phyloP scores from a whole-genome alignment of 2,888 invertebrate genomes.

The Cryptocephalus primarius region DNA sequence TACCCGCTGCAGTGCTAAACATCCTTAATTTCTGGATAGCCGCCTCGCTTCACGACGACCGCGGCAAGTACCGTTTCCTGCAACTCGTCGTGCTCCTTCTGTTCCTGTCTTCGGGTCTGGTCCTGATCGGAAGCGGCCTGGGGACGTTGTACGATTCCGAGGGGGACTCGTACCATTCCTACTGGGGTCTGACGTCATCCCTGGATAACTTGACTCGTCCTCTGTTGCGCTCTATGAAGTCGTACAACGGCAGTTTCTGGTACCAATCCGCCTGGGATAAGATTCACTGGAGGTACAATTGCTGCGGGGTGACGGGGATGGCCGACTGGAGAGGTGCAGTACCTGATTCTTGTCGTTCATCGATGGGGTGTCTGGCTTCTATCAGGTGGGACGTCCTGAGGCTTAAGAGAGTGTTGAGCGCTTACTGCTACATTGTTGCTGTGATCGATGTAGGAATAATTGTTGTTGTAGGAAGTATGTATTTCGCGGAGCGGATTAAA shows the following conservation, averaged over 20 bases:
- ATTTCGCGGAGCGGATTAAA: background rate
- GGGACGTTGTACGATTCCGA: no score
- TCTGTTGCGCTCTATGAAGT: background rate
- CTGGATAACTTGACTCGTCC: no score
- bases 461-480: background rate
- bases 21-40: constrained; percentile 12
- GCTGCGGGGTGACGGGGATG: constrained; percentile 10
- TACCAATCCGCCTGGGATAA: constrained; percentile 9
- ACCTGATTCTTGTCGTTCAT: constrained; percentile 12
- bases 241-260: constrained; percentile 1
- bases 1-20: constrained; percentile 11
- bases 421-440: constrained; percentile 11
- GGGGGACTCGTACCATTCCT: no score
- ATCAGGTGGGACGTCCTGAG: constrained; percentile 10
- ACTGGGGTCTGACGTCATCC: no score
- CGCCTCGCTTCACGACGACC: constrained; percentile 10
- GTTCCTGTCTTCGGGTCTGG: background rate
- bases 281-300: constrained; percentile 8
- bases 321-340: constrained; percentile 8
- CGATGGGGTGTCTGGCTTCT: constrained; percentile 10
- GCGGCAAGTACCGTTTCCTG: constrained; percentile 7
- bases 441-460: constrained; percentile 5
- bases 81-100: constrained; percentile 7
- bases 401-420: constrained; percentile 10
- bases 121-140: background rate